Base-by-base conservation (phyloP, 2,888 invertebrate genomes). In the Physocephala rufipes region DNA sequence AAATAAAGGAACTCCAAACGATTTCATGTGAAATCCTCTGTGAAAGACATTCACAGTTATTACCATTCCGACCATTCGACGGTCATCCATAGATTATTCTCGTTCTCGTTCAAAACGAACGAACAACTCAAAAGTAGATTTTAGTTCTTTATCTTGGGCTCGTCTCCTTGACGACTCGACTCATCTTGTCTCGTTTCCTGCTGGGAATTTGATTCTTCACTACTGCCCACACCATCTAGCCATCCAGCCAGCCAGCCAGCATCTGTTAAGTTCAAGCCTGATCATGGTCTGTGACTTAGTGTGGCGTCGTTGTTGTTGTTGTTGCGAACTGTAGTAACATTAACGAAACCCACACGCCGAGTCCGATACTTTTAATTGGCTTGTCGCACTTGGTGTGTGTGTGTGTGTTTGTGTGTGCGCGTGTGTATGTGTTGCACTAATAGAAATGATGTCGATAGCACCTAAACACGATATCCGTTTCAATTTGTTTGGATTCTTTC, bases 401-500 rank as follows among this genome's bases (percentile, higher is more conserved):
- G n/a, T n/a, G n/a, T n/a, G n/a, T n/a, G n/a, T n/a, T n/a, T n/a
- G n/a, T n/a, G n/a, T n/a, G n/a, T n/a, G n/a, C n/a, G n/a, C n/a
- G n/a, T n/a, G n/a, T n/a, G n/a, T 68, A 36, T 30, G 62, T 30
- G 51, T 21, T 62, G 47, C 68, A 51, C 68, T 68, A 82, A 84
- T 84, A 83, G 85, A 84, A 83, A 84, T 82, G 82, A 84, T 85
- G 84, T 84, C 85, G 82, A 85, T 85, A 84, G 84, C 85, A 85
- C 85, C 85, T 86, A 85, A 84, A 84, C 84, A 84, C 82, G 86
- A 86, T 85, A 86, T 85, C 82, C 84, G 84, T 85, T 85, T 85
- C 85, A 85, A 85, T 86, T 86, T 86, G 84, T 84, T 85, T 84
- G 86, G 83, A 84, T 85, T 85, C 86, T 85, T n/a, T 85, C 82